phyloP scores from a whole-genome alignment of 2,888 invertebrate species.

The Formica aserva region DNA sequence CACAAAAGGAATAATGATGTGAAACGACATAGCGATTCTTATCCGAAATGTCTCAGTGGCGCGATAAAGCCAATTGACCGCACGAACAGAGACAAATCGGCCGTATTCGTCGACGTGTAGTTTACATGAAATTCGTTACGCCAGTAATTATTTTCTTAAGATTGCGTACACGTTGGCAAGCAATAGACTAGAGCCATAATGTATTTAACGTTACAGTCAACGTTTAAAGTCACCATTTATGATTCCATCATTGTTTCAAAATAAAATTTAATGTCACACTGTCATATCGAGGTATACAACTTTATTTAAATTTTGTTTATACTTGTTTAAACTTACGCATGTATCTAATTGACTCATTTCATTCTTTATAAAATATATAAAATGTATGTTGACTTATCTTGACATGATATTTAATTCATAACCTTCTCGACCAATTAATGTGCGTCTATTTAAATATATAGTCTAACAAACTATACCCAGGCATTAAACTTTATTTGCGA shows the following conservation, averaged over 20 bases:
- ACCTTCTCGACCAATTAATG: not conserved
- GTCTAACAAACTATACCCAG: not conserved
- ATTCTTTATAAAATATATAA: not conserved
- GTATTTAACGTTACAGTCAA: not conserved
- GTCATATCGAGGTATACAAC: not conserved
- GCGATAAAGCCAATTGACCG: not conserved
- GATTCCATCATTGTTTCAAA: not conserved
- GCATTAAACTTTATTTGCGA: constrained; percentile 6
- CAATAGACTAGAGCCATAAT: not conserved
- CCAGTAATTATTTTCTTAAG: not conserved
- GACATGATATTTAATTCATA: not conserved
- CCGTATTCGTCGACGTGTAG: not conserved
- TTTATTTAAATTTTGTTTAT: not conserved
- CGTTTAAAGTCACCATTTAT: not conserved
- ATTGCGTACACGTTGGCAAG: not conserved
- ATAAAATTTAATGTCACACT: not conserved
- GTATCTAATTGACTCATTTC: not conserved
- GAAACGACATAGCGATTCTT: not conserved
- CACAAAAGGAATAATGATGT: not conserved
- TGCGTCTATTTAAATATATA: not conserved
- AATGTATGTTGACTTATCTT: not conserved
- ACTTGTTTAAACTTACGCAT: not conserved
- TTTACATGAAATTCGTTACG: constrained; percentile 2
- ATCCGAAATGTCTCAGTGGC: not conserved
- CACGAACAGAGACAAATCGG: not conserved